These are phyloP conservation scores for Drosophila acutilabella DNA, from an alignment of 2,888 invertebrate species.

Conservation along the genomic window DNA sequence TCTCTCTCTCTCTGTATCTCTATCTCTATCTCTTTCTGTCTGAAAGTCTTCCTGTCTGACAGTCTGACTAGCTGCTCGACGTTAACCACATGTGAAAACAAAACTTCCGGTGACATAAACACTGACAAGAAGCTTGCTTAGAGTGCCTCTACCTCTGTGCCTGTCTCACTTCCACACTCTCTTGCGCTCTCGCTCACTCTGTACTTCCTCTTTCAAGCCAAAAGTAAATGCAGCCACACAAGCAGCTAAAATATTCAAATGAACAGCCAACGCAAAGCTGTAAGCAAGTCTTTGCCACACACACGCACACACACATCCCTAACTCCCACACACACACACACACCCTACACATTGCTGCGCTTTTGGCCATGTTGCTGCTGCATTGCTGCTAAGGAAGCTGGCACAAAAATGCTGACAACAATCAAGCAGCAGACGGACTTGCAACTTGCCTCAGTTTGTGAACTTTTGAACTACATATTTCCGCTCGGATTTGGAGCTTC, in stretches of 20 bases:
- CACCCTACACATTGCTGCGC: conserved; percentile 14
- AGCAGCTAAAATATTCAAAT: conserved; percentile 79
- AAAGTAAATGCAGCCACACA: conserved; percentile 73
- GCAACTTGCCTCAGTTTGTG: conserved; percentile 24
- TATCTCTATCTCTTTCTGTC: conserved; percentile 20
- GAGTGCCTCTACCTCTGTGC: conserved; percentile 40
- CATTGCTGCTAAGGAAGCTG: conserved; percentile 4
- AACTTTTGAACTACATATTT: conserved; percentile 74
- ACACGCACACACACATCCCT: neutral
- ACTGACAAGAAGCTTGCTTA: conserved; percentile 78
- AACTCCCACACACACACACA: neutral
- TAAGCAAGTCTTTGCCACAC: conserved; percentile 43
- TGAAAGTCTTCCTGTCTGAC: conserved; percentile 24
- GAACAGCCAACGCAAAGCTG: conserved; percentile 63
- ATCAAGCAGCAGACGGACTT: conserved; percentile 42
- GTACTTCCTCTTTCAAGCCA: neutral
- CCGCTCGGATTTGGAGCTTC: conserved; percentile 46
- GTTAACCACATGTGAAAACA: conserved; percentile 81
- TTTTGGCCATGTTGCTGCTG: conserved; percentile 54
- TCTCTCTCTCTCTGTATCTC: neutral
- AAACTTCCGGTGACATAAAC: conserved; percentile 80
- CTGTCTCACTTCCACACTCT: neutral
- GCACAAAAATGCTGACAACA: conserved; percentile 75
- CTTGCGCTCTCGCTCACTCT: too few species aligned
- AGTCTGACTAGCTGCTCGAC: conserved; percentile 62